Conservation (phyloP, 1,140 invertebrate genomes). For the Neotoxoptera formosana region DNA sequence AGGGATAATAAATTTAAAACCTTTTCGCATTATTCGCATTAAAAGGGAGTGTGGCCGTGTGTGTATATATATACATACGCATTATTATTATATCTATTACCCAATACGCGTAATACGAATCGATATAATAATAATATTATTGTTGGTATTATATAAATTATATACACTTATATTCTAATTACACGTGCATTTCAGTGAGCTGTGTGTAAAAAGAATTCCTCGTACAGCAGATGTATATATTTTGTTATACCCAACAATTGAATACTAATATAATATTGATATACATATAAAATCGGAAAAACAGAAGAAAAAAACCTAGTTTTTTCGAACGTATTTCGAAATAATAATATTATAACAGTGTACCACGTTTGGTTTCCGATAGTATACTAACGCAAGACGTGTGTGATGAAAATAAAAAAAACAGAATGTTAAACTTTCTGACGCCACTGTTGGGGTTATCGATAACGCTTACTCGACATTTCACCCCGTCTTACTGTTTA, state of each 20-base stretch:
- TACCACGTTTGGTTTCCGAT: background rate
- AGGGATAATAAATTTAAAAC: conserved; percentile 41
- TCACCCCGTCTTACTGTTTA: background rate
- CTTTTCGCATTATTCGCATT: background rate
- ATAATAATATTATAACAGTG: background rate
- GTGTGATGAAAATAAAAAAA: background rate
- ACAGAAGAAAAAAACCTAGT: background rate
- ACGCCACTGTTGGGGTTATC: background rate
- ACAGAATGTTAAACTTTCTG: background rate
- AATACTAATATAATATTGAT: background rate
- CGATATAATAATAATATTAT: background rate
- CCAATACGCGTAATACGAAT: background rate
- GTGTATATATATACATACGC: background rate
- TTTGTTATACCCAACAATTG: background rate
- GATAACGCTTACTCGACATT: background rate
- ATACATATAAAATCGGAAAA: background rate
- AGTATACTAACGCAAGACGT: background rate
- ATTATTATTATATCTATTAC: background rate
- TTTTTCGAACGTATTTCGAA: background rate
- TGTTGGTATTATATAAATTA: background rate
- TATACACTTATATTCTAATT: background rate
- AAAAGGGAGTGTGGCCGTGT: background rate
- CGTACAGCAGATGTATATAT: background rate
- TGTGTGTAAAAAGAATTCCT: background rate
- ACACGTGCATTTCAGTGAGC: no score